Conservation (phyloP, 2,113 vertebrate species). For the Syrmaticus mikado region DNA sequence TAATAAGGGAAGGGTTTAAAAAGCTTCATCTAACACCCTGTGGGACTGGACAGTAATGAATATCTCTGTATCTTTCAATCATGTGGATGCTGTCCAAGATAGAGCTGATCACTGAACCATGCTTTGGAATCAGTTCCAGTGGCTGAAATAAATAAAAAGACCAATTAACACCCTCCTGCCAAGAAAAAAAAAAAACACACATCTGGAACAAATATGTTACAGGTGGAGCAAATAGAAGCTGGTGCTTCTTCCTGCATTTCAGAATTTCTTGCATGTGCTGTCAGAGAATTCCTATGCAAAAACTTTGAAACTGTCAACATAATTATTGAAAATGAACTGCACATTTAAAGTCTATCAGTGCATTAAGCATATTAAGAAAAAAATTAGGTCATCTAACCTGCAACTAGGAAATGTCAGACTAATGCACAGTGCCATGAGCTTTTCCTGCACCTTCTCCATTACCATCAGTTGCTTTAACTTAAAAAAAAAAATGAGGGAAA, state of each 20-base stretch:
- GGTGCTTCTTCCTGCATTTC: not conserved
- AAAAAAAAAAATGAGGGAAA: not conserved
- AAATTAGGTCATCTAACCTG: not conserved
- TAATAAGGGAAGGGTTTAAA: not conserved
- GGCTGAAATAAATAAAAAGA: slow-evolving; percentile 22
- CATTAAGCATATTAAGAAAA: not conserved
- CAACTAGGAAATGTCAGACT: not conserved
- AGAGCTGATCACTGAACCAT: not conserved
- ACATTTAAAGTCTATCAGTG: not conserved
- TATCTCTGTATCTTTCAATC: not conserved
- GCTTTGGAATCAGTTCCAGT: slow-evolving; percentile 11
- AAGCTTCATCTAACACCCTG: not conserved
- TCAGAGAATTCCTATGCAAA: not conserved
- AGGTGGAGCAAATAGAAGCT: not conserved
- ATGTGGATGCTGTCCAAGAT: not conserved
- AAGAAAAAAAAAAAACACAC: not conserved
- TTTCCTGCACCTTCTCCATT: not conserved
- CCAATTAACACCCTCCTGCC: not conserved
- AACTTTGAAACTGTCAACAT: not conserved
- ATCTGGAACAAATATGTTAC: not conserved
- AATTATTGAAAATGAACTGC: not conserved
- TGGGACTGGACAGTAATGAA: not conserved
- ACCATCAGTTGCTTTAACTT: not conserved
- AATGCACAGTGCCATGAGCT: not conserved
- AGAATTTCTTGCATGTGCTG: not conserved